These are phyloP conservation scores for Sinopyrophorus schimmeli DNA, from an alignment of 2,888 invertebrate species.

Conservation along the genomic window DNA sequence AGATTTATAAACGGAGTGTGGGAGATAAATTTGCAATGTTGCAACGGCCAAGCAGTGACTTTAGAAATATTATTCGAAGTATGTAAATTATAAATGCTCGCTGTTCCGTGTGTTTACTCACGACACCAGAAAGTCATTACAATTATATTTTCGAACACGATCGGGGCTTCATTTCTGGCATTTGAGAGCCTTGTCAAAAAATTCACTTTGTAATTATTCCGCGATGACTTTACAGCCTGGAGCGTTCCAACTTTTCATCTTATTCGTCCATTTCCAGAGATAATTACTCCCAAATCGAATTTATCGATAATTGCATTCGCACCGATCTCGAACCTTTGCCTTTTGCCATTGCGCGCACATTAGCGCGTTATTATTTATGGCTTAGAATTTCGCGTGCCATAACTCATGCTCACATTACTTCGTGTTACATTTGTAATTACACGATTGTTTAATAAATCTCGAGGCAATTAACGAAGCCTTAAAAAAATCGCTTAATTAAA, in stretches of 20 bases:
- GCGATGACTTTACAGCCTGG: slow-evolving; percentile 13
- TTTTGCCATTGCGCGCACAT: not conserved
- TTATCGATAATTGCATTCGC: too few relatives aligned
- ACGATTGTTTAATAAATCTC: slow-evolving; percentile 7
- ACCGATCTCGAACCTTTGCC: too few relatives aligned
- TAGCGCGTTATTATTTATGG: slow-evolving; percentile 5
- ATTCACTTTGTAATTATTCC: slow-evolving; percentile 20
- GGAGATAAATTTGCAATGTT: slow-evolving; percentile 35
- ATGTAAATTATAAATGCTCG: slow-evolving; percentile 29
- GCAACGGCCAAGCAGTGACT: slow-evolving; percentile 20
- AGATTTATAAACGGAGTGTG: slow-evolving; percentile 40
- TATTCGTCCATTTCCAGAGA: too few relatives aligned
- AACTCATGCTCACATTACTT: slow-evolving; percentile 4
- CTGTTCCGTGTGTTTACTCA: slow-evolving; percentile 30
- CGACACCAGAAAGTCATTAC: slow-evolving; percentile 29
- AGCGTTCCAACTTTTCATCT: slow-evolving; percentile 6
- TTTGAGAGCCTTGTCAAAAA: slow-evolving; percentile 26
- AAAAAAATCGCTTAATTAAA: too few relatives aligned
- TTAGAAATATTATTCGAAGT: slow-evolving; percentile 30
- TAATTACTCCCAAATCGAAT: too few relatives aligned
- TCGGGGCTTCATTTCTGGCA: slow-evolving; percentile 26
- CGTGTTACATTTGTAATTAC: not conserved
- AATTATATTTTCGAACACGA: slow-evolving; percentile 26
- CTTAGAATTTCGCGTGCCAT: slow-evolving; percentile 1
- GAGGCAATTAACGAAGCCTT: too few relatives aligned